Base-by-base conservation (phyloP, 2,888 invertebrate genomes). In the Lycophotia porphyrea region DNA sequence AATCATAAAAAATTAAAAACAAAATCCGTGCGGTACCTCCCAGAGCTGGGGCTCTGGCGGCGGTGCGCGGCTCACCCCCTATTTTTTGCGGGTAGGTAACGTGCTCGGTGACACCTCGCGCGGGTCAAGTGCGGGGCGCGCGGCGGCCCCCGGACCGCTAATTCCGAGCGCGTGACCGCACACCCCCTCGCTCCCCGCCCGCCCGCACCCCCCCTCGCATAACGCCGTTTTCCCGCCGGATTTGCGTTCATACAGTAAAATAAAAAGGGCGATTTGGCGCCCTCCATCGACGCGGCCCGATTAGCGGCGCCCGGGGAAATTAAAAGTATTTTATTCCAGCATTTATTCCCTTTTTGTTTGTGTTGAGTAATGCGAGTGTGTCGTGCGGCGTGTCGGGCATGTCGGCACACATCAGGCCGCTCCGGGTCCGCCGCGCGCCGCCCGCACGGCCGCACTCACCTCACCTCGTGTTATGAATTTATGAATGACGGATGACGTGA, bases 281-380 rank as follows among this genome's bases (percentile, higher is more conserved):
- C 95, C 95, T 95, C 95, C 95, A 94, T 94, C 93, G 95, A 93
- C 94, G 93, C 93, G 91, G 93, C 92, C 94, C 95, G 95, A 96
- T 96, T 96, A 96, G 95, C 95, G 95, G 95, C 94, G 95, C 95
- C 95, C 94, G 93, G 96, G 95, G 96, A 95, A 96, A 96, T 96
- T 96, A 96, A 95, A 96, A 95, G 95, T 95, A 95, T 96, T 95
- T 95, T 95, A 95, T 95, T 95, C 94, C 93, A 94, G 93, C 94
- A 95, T 95, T 95, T 94, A 95, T 95, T 95, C 93, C 92, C 93
- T 93, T 94, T 95, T 94, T 95, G 94, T 95, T 95, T 94, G 93
- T 90, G 91, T 93, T 93, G 94, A 94, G 93, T 94, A 93, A 93
- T 91, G 92, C 80, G 91, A 90, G 91, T 89, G 91, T 88, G 89